Evolutionary conservation across 2,888 invertebrate genomes (phyloP).

Genomic region (Andrena bicolor): DNA sequence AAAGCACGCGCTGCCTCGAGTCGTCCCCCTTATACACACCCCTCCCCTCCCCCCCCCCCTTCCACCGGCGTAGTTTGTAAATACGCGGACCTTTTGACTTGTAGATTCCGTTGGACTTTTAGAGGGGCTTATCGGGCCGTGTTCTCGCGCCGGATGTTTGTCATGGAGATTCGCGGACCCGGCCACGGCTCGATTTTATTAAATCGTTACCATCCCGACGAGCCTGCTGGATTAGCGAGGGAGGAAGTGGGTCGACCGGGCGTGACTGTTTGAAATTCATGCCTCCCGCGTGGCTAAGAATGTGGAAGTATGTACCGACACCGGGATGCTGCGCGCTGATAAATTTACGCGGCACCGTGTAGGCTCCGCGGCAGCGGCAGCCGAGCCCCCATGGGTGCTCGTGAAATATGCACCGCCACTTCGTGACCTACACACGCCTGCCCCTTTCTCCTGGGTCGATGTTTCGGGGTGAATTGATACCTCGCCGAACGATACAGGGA

Average conservation of each 20-base stretch:
- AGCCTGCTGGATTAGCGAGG: not conserved
- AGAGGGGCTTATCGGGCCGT: conserved; percentile 11
- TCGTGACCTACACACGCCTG: too few species aligned
- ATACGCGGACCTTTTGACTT: conserved; percentile 51
- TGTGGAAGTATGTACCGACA: conserved; percentile 46
- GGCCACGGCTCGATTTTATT: not conserved
- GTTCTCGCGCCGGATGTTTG: conserved; percentile 30
- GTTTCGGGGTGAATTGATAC: too few species aligned
- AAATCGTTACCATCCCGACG: conserved; percentile 10
- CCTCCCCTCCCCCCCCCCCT: too few species aligned
- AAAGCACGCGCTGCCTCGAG: conserved; percentile 29
- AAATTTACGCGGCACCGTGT: conserved; percentile 61
- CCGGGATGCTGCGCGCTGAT: conserved; percentile 49
- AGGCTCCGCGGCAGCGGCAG: not conserved
- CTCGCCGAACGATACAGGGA: too few species aligned
- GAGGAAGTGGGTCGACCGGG: conserved; percentile 52
- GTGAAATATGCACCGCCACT: conserved; percentile 50
- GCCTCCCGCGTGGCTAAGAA: conserved; percentile 66
- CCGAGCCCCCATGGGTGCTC: not conserved
- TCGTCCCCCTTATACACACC: not conserved
- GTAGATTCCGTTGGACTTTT: conserved; percentile 22
- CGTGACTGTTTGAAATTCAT: conserved; percentile 71
- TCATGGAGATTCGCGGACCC: conserved; percentile 34
- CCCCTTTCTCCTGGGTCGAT: too few species aligned
- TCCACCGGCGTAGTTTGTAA: conserved; percentile 28